Percentiles rank a stretch among this genome's conserved stretches.
These are phyloP conservation scores for Gouania willdenowi DNA, from an alignment of 2,797 vertebrate genomes.

Conservation along the genomic window DNA sequence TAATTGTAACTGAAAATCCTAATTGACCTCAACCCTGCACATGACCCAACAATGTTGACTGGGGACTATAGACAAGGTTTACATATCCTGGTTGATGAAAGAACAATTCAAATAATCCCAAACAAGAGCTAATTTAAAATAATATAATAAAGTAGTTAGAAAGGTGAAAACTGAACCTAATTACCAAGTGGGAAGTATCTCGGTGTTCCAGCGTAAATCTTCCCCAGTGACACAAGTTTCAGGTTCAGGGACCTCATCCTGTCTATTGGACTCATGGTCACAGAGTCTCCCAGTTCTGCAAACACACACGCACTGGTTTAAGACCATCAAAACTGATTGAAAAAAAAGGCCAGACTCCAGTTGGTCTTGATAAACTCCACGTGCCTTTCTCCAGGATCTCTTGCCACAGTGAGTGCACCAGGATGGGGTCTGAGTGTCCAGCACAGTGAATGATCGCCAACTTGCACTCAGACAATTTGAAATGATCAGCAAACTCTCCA, in stretches of 20 bases:
- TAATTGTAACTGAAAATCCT: too few relatives aligned
- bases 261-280: constrained; percentile 83
- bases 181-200: constrained; percentile 95
- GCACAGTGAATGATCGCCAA: constrained; percentile 97
- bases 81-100: too few relatives aligned
- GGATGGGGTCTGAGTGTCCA: constrained; percentile 90
- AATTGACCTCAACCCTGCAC: too few relatives aligned
- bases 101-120: too few relatives aligned
- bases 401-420: constrained; percentile 96
- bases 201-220: constrained; percentile 89
- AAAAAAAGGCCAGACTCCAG: too few relatives aligned
- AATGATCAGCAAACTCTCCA: constrained; percentile 95
- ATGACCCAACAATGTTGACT: too few relatives aligned
- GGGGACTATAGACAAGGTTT: too few relatives aligned
- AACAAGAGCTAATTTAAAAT: too few relatives aligned
- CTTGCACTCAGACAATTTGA: constrained; percentile 93
- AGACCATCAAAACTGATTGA: too few relatives aligned
- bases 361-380: too few relatives aligned
- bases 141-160: too few relatives aligned
- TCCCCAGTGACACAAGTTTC: constrained; percentile 92
- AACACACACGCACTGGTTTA: background rate
- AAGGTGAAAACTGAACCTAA: too few relatives aligned
- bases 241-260: constrained; percentile 91
- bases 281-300: constrained; percentile 84
- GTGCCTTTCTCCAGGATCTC: constrained; percentile 93